Base-by-base conservation (phyloP, 2,888 invertebrate genomes). In the Sicus ferrugineus region DNA sequence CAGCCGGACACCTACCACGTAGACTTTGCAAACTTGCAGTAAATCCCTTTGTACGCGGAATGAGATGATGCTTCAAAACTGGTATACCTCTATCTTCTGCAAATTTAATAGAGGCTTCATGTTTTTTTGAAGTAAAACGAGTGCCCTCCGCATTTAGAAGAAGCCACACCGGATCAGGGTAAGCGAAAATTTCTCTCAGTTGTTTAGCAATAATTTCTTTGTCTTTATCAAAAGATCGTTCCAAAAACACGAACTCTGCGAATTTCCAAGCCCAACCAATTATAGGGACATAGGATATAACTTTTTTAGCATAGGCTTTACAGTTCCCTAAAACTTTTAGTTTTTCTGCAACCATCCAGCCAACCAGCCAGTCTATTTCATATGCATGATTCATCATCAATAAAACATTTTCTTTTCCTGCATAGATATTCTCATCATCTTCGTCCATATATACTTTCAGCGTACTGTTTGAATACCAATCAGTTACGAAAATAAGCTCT, bases 211-310 rank as follows among this genome's bases (percentile, higher is more conserved):
- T 93, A 72, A 91, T 92, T 79, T 91, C 90, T 83, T 90, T 93
- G 85, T 98, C 98, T 84, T 95, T 94, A 67, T 95, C 93, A 88
- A 92, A 97, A 75, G 93, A 93, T 76, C 97, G 89, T 83, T 96
- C 95, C 70, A 98, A 88, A 86, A 97, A 97, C 72, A 97, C 94
- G 86, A 94, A 94, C 84, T 97, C 97, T 0, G 94, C 93, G 84
- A 96, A 95, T 86, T 95, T 94, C 96, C 97, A 98, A 78, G 93
- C 92, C 97, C 97, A 98, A 42, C 97, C 97, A 76, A 97, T 90
- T 11, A 95, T 91, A 30, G 98, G 98, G 74, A 97, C 88, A 83
- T 94, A 96, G 77, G 93, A 91, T 74, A 97, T 91, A 16, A 92
- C 92, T 85, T 95, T 94, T 86, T 98, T 98, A 0, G 95, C 96